These are phyloP conservation scores for Lysandra coridon DNA, from an alignment of 2,888 invertebrate genomes.

Conservation along the genomic window DNA sequence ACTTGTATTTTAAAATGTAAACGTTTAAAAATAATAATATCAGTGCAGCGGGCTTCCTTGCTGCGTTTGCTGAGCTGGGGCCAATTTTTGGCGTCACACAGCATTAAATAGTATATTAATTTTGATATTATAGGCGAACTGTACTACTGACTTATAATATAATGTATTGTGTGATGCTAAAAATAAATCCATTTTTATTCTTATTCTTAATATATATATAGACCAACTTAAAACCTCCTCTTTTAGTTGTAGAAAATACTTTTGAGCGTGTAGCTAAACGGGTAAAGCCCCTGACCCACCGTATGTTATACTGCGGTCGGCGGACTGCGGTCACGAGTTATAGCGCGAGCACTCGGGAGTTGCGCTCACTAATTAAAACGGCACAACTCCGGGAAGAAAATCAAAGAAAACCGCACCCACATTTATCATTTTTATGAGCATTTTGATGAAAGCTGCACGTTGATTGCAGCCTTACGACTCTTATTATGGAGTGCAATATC, in stretches of 20 bases:
- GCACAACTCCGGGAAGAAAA: neutral
- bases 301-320: neutral
- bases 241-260: neutral
- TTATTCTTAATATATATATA: too few relatives aligned
- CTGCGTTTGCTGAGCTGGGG: too few relatives aligned
- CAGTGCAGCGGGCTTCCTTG: too few relatives aligned
- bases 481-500: neutral
- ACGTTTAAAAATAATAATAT: too few relatives aligned
- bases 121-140: too few relatives aligned
- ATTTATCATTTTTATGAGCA: slow-evolving; percentile 5
- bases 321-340: neutral
- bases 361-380: neutral
- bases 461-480: neutral
- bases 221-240: too few relatives aligned
- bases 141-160: too few relatives aligned
- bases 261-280: neutral
- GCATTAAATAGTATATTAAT: too few relatives aligned
- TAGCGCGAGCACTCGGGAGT: neutral
- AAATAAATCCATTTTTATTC: too few relatives aligned
- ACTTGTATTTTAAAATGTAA: too few relatives aligned
- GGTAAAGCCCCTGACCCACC: neutral
- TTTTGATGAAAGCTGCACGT: neutral
- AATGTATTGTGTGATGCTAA: too few relatives aligned
- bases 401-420: slow-evolving; percentile 10
- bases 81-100: too few relatives aligned